Percentiles rank a stretch among this genome's conserved stretches.
These are phyloP conservation scores for Achatina immaculata DNA, from an alignment of 1,140 invertebrate species.

Conservation along the genomic window DNA sequence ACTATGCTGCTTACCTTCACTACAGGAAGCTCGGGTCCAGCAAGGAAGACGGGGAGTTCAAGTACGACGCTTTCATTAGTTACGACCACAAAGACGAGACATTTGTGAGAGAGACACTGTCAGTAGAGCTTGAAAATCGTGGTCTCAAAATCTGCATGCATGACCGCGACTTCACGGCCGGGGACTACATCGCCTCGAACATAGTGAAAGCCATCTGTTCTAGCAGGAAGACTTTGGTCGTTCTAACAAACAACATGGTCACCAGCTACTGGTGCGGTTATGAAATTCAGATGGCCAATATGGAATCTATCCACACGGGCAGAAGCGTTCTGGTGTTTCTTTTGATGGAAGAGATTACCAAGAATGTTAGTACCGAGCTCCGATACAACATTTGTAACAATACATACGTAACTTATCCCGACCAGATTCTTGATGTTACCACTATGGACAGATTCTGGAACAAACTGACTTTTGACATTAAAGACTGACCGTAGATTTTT, in stretches of 20 bases:
- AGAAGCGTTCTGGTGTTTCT: constrained; percentile 42
- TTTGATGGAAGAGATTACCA: constrained; percentile 41
- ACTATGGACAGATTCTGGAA: constrained; percentile 10
- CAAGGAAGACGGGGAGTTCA: constrained; percentile 21
- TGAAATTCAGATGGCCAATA: constrained; percentile 70
- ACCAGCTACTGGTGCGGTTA: constrained; percentile 80
- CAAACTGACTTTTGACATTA: constrained; percentile 13
- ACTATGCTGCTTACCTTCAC: constrained; percentile 46
- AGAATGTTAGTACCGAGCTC: constrained; percentile 22
- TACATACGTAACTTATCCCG: constrained; percentile 42
- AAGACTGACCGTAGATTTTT: too few relatives aligned
- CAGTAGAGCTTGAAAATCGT: constrained; percentile 41
- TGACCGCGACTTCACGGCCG: constrained; percentile 57
- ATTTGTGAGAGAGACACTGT: constrained; percentile 44
- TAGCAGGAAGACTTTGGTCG: constrained; percentile 76
- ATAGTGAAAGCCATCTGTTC: constrained; percentile 75
- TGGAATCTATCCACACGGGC: constrained; percentile 43
- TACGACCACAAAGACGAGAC: constrained; percentile 45
- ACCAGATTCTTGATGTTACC: not conserved
- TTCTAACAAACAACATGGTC: constrained; percentile 77
- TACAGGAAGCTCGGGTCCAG: constrained; percentile 4
- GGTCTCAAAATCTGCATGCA: constrained; percentile 53
- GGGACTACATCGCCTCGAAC: constrained; percentile 74
- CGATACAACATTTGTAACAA: constrained; percentile 38
- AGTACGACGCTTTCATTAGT: constrained; percentile 56